Percentiles rank a stretch among this genome's conserved stretches.
These are phyloP conservation scores for Podabrus alpinus DNA, from an alignment of 2,888 invertebrate species.

Conservation along the genomic window DNA sequence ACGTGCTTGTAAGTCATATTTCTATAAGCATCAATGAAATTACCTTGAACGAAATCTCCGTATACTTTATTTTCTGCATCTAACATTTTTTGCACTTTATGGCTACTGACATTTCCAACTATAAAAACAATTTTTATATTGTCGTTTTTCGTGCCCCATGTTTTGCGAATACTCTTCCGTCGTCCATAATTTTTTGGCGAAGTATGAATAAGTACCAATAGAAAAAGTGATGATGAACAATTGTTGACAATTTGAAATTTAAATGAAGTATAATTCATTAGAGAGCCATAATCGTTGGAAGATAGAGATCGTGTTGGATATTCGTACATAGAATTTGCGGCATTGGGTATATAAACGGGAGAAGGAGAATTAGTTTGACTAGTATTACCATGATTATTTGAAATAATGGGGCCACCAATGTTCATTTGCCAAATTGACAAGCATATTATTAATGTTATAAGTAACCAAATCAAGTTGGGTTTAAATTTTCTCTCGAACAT, in stretches of 20 bases:
- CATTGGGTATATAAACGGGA: constrained; percentile 38
- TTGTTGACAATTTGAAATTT: constrained; percentile 62
- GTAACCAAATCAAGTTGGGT: constrained; percentile 30
- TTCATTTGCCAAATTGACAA: constrained; percentile 38
- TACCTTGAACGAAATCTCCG: constrained; percentile 76
- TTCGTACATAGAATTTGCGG: constrained; percentile 35
- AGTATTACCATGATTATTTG: neutral
- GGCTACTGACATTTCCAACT: constrained; percentile 61
- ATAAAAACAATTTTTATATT: constrained; percentile 68
- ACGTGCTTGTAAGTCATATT: constrained; percentile 86
- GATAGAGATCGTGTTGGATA: constrained; percentile 39
- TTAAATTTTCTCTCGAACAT: constrained; percentile 22
- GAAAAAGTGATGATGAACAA: constrained; percentile 47
- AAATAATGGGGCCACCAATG: constrained; percentile 13
- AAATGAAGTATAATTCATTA: constrained; percentile 67
- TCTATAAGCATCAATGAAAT: constrained; percentile 75
- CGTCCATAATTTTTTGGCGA: constrained; percentile 68
- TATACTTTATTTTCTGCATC: constrained; percentile 61
- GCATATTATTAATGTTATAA: constrained; percentile 31
- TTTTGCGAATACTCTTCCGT: constrained; percentile 69
- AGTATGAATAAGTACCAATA: constrained; percentile 70
- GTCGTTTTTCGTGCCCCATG: constrained; percentile 69
- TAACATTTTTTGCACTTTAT: constrained; percentile 48
- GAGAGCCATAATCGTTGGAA: constrained; percentile 49
- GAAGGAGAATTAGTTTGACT: constrained; percentile 7